Evolutionary conservation across 1,140 invertebrate genomes (phyloP), one percentile per base, ranked within the genome.

Genomic region (Acromyrmex heyeri): DNA sequence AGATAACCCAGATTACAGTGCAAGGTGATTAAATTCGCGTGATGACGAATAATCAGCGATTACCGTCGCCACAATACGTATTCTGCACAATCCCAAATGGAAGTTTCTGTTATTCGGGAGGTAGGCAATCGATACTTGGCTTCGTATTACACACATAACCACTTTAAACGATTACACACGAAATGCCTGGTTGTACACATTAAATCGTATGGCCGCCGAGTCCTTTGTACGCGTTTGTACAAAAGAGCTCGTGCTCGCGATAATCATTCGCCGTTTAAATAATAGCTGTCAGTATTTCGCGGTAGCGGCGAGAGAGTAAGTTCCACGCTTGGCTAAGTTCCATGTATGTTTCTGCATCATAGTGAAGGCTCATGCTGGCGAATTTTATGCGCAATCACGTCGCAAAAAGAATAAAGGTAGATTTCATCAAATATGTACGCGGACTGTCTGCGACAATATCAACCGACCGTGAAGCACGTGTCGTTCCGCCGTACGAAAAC

Each of bases 231-330:
- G 24, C 44, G 6, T 50, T 27, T 2, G 12, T 61, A 75, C 38
- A 75, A 83, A 75, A 82, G 65, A 69, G 67, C 79, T 59, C 67
- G 67, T 18, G 67, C 67, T 44, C 38, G n/a, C 38, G 69, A 73
- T 73, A 61, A 73, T 82, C 55, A 62, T 83, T 73, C 14, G 67
- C 57, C 55, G 38, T 83, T 73, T 73, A 83, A 73, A 83, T 83
- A 73, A 83, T 83, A 48, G 79, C 72, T 62, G 73, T 73, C 69
- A 61, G 27, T 61, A 83, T 75, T 59, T 27, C 27, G 53, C 38
- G 55, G 12, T 75, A 57, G 72, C 55, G 10, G 69, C 7, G 27
- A 7, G n/a, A 53, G 27, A 48, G 7, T 24, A 24, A 24, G 24
- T 24, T 24, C 24, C 24, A 62, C 48, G 62, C 55, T 83, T 62